These are phyloP conservation scores for Lichenostomus cassidix DNA, from an alignment of 2,113 vertebrate species.

Conservation along the genomic window DNA sequence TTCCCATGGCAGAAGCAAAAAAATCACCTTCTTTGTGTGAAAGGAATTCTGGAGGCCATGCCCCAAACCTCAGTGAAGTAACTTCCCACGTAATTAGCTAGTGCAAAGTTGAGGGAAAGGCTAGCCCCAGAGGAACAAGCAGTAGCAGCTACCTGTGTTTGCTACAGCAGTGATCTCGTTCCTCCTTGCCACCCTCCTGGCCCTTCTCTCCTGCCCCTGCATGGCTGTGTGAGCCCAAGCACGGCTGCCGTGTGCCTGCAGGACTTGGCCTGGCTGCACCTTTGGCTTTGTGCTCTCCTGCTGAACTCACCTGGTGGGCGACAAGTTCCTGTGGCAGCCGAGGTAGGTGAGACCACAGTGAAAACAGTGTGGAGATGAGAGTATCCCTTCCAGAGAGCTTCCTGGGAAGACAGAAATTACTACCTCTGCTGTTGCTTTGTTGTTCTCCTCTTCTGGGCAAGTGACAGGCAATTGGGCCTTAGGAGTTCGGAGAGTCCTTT, in stretches of 20 bases:
- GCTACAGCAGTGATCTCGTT: not conserved
- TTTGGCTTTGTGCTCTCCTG: not conserved
- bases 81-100: not conserved
- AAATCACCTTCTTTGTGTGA: not conserved
- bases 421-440: not conserved
- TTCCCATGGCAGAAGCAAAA: not conserved
- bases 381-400: not conserved
- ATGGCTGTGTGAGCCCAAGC: not conserved
- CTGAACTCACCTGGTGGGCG: not conserved
- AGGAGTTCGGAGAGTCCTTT: not conserved
- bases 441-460: not conserved
- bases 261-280: not conserved
- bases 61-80: not conserved
- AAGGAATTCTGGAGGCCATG: not conserved
- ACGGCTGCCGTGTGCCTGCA: fast-evolving
- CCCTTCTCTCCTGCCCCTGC: not conserved
- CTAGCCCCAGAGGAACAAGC: not conserved
- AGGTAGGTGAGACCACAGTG: not conserved
- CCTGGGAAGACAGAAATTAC: not conserved
- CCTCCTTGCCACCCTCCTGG: not conserved
- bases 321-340: not conserved
- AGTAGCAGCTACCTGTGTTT: not conserved
- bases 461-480: not conserved
- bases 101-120: not conserved
- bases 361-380: not conserved